Conservation (phyloP, 2,797 vertebrate genomes). For the Phoebastria nigripes region DNA sequence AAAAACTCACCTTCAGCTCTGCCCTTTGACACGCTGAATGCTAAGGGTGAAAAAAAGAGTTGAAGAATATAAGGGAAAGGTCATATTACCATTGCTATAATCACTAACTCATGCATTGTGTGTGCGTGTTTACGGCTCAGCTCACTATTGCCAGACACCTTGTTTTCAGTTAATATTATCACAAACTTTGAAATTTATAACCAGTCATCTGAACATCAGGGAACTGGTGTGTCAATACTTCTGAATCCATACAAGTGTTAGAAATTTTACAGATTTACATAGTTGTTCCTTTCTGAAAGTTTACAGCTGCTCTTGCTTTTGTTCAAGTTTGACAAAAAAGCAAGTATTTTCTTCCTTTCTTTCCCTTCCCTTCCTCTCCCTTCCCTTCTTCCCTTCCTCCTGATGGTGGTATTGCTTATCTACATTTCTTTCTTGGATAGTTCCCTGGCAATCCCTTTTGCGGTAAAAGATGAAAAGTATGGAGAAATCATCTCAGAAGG, state of each 20-base stretch:
- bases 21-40: neutral
- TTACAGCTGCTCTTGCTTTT: neutral
- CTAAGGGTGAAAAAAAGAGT: neutral
- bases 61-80: neutral
- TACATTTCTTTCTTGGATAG: conserved; percentile 34
- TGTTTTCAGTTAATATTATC: neutral
- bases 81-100: neutral
- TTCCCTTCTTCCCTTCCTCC: neutral
- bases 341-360: neutral
- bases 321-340: neutral
- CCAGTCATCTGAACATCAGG: neutral
- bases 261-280: neutral
- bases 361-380: neutral
- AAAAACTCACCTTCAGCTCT: neutral
- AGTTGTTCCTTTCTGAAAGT: neutral
- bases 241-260: neutral
- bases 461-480: conserved; percentile 3
- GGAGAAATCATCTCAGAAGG: conserved; percentile 45
- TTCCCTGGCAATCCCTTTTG: conserved; percentile 13
- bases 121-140: neutral
- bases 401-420: neutral
- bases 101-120: neutral
- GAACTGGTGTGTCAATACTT: neutral
- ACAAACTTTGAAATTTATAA: neutral
- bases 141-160: neutral